Percentiles rank a stretch among this genome's conserved stretches.
These are phyloP conservation scores for Coreius guichenoti DNA, from an alignment of 2,797 vertebrate species.

Conservation along the genomic window DNA sequence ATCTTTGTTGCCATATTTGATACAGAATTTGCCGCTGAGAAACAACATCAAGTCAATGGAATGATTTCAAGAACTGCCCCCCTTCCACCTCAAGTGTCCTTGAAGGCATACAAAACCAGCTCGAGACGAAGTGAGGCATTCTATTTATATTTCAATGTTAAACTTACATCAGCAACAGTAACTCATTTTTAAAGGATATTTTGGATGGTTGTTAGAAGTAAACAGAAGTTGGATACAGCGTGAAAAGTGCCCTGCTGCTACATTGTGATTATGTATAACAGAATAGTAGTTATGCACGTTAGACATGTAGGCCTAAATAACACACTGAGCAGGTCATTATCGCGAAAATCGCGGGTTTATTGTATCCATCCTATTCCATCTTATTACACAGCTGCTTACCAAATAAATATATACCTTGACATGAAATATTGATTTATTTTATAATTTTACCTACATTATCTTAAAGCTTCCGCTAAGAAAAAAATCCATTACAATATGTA, in stretches of 20 bases:
- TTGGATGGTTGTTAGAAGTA: neutral
- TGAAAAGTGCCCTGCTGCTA: neutral
- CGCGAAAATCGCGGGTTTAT: neutral
- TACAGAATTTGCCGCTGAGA: neutral
- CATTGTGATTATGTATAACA: neutral
- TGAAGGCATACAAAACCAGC: conserved; percentile 12
- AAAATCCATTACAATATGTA: neutral
- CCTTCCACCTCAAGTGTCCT: neutral
- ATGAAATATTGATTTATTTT: neutral
- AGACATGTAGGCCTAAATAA: neutral
- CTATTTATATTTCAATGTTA: conserved; percentile 18
- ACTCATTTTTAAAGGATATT: neutral
- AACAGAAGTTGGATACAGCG: neutral
- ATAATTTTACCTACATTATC: neutral
- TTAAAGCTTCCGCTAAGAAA: neutral
- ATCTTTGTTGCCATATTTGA: neutral
- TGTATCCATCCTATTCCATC: neutral
- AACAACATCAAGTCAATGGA: neutral
- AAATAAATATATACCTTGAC: neutral
- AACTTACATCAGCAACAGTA: neutral
- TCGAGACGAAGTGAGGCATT: neutral
- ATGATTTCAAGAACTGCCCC: neutral
- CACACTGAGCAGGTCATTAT: neutral
- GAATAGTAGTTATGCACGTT: neutral
- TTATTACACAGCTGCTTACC: neutral